Percentiles rank a stretch among this genome's conserved stretches.
Conservation (phyloP, 2,888 invertebrate species). For the Dysmachus trigonus region DNA sequence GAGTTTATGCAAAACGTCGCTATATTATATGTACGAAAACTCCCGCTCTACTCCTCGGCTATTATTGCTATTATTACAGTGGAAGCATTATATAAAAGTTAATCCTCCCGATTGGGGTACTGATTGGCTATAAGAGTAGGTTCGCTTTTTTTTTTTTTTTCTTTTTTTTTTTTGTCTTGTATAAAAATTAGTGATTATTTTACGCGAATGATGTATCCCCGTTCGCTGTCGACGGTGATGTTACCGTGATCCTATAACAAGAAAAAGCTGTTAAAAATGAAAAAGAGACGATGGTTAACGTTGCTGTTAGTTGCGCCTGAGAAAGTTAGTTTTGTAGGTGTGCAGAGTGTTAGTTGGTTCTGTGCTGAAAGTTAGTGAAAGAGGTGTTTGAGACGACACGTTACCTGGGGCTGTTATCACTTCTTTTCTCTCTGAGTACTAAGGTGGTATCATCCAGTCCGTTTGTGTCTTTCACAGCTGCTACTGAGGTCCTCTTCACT, state of each 20-base stretch:
- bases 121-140: slow-evolving; percentile 11
- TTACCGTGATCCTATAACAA: slow-evolving; percentile 64
- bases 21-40: slow-evolving; percentile 6
- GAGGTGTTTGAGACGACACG: neutral
- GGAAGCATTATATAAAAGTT: slow-evolving; percentile 36
- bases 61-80: slow-evolving; percentile 23
- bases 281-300: neutral
- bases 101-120: slow-evolving; percentile 18
- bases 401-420: slow-evolving; percentile 63
- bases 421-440: slow-evolving; percentile 60
- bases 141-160: neutral
- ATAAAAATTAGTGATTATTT: slow-evolving; percentile 34
- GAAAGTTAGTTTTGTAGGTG: neutral
- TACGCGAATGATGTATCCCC: slow-evolving; percentile 56
- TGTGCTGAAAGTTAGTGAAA: neutral
- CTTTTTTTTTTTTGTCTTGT: neutral
- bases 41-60: neutral
- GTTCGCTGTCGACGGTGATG: slow-evolving; percentile 59
- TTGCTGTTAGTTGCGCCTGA: neutral
- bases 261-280: slow-evolving; percentile 59
- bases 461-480: slow-evolving; percentile 51
- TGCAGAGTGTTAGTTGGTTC: neutral
- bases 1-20: slow-evolving; percentile 10
- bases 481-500: slow-evolving; percentile 57
- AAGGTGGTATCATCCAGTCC: slow-evolving; percentile 57